Percentiles rank a stretch among this genome's conserved stretches.
Evolutionary conservation across 2,797 vertebrate genomes (phyloP).

Genomic region (Vultur gryphus): DNA sequence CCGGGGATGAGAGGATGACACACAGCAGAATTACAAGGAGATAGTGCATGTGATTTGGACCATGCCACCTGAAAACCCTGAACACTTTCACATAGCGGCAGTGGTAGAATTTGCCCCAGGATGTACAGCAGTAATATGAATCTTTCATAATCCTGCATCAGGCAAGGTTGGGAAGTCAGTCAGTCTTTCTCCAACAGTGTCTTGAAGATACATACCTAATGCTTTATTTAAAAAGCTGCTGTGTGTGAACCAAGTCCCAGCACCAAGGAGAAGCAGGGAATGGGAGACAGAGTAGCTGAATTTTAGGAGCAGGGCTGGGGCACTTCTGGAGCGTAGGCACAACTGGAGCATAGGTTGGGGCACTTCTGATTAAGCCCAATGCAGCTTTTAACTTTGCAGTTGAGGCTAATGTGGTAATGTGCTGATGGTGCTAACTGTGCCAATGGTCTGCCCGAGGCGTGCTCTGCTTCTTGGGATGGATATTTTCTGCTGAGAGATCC

Average conservation of each 20-base stretch:
- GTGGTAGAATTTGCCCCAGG: background rate
- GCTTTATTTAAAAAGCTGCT: background rate
- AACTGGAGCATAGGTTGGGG: too few relatives aligned
- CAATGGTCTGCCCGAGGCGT: fast-evolving
- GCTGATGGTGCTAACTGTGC: background rate
- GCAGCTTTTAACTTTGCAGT: background rate
- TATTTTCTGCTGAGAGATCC: background rate
- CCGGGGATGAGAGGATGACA: background rate
- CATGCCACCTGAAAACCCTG: background rate
- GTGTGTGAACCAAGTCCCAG: background rate
- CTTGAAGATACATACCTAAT: fast-evolving
- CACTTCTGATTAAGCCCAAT: background rate
- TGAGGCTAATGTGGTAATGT: background rate
- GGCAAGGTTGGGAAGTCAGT: background rate
- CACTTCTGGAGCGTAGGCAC: background rate
- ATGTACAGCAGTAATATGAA: fast-evolving
- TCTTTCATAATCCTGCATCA: background rate
- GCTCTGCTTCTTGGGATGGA: background rate
- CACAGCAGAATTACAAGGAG: background rate
- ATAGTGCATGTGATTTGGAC: fast-evolving
- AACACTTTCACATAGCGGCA: background rate
- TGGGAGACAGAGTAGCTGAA: background rate
- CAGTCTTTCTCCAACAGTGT: background rate
- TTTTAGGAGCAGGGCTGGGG: background rate
- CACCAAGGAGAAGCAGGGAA: background rate